Evolutionary conservation across 1,140 invertebrate species (phyloP).

Genomic region (Drosophila simulans): DNA sequence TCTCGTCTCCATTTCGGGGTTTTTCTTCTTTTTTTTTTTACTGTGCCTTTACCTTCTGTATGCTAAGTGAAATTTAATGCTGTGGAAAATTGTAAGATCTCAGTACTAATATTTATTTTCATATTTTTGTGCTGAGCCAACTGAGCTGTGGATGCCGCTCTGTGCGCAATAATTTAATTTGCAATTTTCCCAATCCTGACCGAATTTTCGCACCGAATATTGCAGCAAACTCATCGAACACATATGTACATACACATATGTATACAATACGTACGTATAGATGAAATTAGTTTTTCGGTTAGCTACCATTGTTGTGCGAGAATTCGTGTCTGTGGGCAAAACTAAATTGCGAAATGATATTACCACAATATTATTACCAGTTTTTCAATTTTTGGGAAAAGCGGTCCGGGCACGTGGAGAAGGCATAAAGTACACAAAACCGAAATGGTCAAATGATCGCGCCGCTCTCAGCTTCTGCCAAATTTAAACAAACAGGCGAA

Average conservation of each 20-base stretch:
- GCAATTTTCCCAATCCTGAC: constrained; percentile 49
- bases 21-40: constrained; percentile 2
- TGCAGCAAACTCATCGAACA: constrained; percentile 2
- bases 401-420: constrained; percentile 34
- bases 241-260: background rate
- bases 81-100: constrained; percentile 72
- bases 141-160: background rate
- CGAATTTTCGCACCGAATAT: constrained; percentile 27
- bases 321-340: constrained; percentile 38
- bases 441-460: constrained; percentile 58
- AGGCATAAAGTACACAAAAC: constrained; percentile 54
- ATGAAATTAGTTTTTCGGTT: constrained; percentile 62
- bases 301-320: constrained; percentile 37
- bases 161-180: constrained; percentile 63
- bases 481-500: constrained; percentile 50
- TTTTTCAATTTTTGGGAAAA: constrained; percentile 53
- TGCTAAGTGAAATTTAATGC: constrained; percentile 74
- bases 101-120: constrained; percentile 68
- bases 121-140: constrained; percentile 42
- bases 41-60: constrained; percentile 41
- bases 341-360: constrained; percentile 72
- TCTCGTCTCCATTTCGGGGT: background rate
- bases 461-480: constrained; percentile 4
- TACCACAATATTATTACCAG: constrained; percentile 67
- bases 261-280: background rate